Evolutionary conservation across 2,888 invertebrate species (phyloP).

Genomic region (Agriopis leucophaearia): DNA sequence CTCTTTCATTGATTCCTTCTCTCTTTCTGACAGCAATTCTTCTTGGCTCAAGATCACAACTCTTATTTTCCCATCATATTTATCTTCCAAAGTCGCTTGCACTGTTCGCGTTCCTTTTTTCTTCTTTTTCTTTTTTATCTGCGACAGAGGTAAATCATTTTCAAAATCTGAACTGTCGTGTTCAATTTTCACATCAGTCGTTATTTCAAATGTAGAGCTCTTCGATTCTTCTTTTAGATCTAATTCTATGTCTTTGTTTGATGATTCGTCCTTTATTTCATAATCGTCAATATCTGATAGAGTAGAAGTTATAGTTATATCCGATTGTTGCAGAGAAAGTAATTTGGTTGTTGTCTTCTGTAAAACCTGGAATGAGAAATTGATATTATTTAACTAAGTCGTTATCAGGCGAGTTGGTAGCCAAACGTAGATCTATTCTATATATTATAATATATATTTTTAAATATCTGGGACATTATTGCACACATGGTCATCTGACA

Average conservation of each 20-base stretch:
- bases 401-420: too few relatives aligned
- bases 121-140: constrained; percentile 44
- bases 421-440: too few relatives aligned
- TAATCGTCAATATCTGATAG: constrained; percentile 1
- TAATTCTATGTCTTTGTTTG: background rate
- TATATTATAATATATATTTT: too few relatives aligned
- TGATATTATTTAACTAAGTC: too few relatives aligned
- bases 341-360: constrained; percentile 10
- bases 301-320: constrained; percentile 25
- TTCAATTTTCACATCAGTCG: constrained; percentile 64
- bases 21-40: constrained; percentile 65
- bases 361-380: constrained; percentile 25
- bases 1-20: constrained; percentile 53
- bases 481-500: too few relatives aligned
- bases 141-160: constrained; percentile 54
- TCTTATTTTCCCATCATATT: constrained; percentile 65
- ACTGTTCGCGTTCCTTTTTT: constrained; percentile 13
- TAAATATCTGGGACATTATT: too few relatives aligned
- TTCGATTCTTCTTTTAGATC: constrained; percentile 18
- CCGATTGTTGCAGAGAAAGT: constrained; percentile 26
- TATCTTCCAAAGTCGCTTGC: constrained; percentile 39
- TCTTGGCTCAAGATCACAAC: constrained; percentile 55
- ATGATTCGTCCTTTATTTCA: constrained; percentile 18
- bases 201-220: constrained; percentile 27
- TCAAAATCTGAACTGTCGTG: constrained; percentile 59